Evolutionary conservation across 2,113 vertebrate genomes (phyloP).

Genomic region (Pseudopipra pipra): DNA sequence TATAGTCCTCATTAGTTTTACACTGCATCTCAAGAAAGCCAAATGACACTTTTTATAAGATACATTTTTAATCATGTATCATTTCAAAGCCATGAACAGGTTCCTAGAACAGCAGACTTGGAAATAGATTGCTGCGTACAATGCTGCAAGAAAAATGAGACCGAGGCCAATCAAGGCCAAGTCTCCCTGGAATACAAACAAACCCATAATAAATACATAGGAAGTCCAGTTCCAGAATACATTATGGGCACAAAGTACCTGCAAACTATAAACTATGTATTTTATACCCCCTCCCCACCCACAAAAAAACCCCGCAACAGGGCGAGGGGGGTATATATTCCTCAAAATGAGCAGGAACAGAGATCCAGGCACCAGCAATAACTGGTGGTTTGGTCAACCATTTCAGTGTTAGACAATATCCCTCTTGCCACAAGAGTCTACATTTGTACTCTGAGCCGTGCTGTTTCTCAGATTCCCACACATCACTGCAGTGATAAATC

Average conservation of each 20-base stretch:
- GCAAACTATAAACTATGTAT: background rate
- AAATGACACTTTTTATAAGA: background rate
- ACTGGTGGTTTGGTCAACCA: background rate
- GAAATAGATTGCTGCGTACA: background rate
- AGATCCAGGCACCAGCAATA: background rate
- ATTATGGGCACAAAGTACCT: background rate
- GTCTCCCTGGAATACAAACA: background rate
- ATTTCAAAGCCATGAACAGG: background rate
- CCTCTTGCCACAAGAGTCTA: background rate
- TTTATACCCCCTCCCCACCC: fast-evolving
- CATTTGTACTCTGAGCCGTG: fast-evolving
- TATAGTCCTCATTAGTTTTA: background rate
- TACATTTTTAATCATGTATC: background rate
- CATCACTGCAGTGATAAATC: background rate
- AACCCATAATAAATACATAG: fast-evolving
- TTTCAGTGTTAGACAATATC: background rate
- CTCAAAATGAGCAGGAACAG: background rate
- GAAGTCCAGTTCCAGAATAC: background rate
- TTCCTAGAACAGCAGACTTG: background rate
- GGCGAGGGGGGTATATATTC: too few species aligned
- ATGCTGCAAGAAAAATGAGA: background rate
- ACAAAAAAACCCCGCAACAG: background rate
- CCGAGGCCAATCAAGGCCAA: background rate
- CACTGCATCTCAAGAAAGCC: background rate
- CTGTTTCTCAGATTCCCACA: background rate